Percentiles rank a stretch among this genome's conserved stretches.
phyloP scores from a whole-genome alignment of 2,797 vertebrate genomes.

The Ciconia nigra region DNA sequence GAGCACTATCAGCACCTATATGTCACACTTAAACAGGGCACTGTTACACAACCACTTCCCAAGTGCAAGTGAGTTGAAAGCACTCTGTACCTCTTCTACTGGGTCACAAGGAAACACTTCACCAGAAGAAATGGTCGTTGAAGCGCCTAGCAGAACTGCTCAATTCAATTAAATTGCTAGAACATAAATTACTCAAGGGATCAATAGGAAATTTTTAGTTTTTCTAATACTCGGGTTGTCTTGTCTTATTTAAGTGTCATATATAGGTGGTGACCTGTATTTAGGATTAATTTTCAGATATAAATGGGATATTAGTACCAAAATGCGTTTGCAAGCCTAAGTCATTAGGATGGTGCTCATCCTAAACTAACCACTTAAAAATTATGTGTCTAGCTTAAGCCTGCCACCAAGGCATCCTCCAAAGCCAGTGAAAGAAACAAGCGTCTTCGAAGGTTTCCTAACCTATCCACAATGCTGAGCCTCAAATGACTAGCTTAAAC shows the following conservation, averaged over 20 bases:
- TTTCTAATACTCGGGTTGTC: background rate
- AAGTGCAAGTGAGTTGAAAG: background rate
- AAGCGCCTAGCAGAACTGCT: background rate
- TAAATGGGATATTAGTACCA: background rate
- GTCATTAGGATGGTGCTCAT: background rate
- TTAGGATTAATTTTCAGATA: background rate
- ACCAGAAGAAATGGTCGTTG: background rate
- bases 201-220: background rate
- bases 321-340: background rate
- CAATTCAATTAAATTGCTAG: background rate
- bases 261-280: background rate
- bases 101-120: background rate
- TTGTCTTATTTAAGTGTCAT: background rate
- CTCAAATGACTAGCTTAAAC: background rate
- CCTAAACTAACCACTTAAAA: background rate
- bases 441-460: background rate
- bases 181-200: background rate
- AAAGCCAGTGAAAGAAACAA: background rate
- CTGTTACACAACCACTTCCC: background rate
- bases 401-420: background rate
- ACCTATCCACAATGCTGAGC: background rate
- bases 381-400: background rate
- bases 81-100: background rate
- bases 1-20: background rate
- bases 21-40: background rate